These are phyloP conservation scores for Baccha elongata DNA, from an alignment of 2,888 invertebrate species.

Conservation along the genomic window DNA sequence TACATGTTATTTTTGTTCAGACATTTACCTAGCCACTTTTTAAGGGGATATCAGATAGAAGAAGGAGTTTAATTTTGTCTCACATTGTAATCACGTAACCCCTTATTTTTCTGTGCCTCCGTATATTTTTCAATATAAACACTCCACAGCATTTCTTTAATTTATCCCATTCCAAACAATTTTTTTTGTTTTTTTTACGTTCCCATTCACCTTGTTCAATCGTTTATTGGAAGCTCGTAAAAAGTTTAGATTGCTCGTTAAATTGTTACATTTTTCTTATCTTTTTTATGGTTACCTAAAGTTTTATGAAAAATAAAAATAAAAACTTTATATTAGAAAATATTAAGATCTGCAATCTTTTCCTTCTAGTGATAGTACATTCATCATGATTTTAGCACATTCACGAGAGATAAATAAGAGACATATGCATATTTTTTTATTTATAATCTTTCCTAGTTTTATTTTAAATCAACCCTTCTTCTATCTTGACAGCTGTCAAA, in stretches of 20 bases:
- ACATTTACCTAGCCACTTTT: too few species aligned
- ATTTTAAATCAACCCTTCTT: conserved; percentile 50
- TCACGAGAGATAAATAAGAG: conserved; percentile 37
- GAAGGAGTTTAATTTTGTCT: conserved; percentile 31
- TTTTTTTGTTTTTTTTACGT: conserved; percentile 15
- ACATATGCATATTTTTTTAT: conserved; percentile 33
- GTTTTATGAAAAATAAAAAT: conserved; percentile 44
- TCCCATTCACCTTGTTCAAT: not conserved
- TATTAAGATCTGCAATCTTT: conserved; percentile 48
- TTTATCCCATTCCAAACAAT: conserved; percentile 54
- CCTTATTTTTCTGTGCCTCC: conserved; percentile 44
- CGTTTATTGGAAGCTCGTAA: conserved; percentile 52
- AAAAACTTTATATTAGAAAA: conserved; percentile 20
- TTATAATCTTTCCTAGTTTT: conserved; percentile 11
- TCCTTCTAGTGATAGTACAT: not conserved
- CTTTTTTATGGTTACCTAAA: conserved; percentile 23
- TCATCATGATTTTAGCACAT: conserved; percentile 14
- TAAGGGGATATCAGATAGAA: conserved; percentile 16
- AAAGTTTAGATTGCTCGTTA: conserved; percentile 37
- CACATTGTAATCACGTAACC: conserved; percentile 31
- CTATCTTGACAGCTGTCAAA: conserved; percentile 70
- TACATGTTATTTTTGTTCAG: conserved; percentile 32
- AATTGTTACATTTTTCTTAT: conserved; percentile 27
- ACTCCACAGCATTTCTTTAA: conserved; percentile 38
- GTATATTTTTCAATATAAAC: conserved; percentile 8